Conservation (phyloP, 2,888 invertebrate species). For the Campoplex capitator region DNA sequence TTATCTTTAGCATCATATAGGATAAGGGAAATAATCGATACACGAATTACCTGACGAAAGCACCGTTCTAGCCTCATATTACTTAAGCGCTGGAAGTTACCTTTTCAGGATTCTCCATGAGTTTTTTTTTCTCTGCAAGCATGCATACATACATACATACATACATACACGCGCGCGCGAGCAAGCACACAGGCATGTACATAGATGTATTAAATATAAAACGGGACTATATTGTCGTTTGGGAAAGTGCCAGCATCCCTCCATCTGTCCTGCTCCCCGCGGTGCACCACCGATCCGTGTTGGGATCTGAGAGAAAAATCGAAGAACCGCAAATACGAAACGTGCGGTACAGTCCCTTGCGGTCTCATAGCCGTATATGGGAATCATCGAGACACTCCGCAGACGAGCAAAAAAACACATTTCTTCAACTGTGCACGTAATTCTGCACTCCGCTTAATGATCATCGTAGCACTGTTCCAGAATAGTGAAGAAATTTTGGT, state of each 20-base stretch:
- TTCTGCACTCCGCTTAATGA: conserved; percentile 57
- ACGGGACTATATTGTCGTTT: conserved; percentile 49
- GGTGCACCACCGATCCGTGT: conserved; percentile 20
- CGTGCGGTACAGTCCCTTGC: conserved; percentile 7
- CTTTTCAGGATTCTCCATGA: conserved; percentile 14
- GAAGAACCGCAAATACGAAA: conserved; percentile 44
- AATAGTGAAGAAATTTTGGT: conserved; percentile 26
- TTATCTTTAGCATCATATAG: conserved; percentile 75
- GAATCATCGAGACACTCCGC: conserved; percentile 37
- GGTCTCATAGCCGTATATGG: conserved; percentile 15
- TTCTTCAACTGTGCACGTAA: conserved; percentile 48
- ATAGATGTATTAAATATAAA: conserved; percentile 8
- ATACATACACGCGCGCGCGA: background rate
- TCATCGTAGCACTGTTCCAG: conserved; percentile 23
- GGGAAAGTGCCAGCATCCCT: conserved; percentile 61
- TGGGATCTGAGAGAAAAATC: conserved; percentile 55
- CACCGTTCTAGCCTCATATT: conserved; percentile 18
- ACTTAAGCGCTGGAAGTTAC: conserved; percentile 1
- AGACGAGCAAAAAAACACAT: conserved; percentile 33
- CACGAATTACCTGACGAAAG: conserved; percentile 52
- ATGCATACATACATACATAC: background rate
- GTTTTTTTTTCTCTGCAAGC: conserved; percentile 1
- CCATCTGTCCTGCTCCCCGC: conserved; percentile 33
- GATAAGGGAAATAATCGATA: conserved; percentile 74
- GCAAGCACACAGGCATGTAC: background rate